Evolutionary conservation across 2,113 vertebrate genomes (phyloP).

Genomic region (Chaetura pelagica): DNA sequence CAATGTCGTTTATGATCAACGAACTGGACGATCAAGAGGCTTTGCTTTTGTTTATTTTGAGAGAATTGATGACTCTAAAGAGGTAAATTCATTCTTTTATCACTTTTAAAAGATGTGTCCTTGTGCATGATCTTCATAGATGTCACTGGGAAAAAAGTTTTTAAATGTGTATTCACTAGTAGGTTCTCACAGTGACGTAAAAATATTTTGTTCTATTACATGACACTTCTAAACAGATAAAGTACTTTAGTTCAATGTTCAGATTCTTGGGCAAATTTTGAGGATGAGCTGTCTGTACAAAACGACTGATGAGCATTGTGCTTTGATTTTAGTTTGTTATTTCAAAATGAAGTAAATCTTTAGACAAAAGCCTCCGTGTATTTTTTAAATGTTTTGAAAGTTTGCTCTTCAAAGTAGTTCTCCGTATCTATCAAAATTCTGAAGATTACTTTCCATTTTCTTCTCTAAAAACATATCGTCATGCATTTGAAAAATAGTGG

Average conservation of each 20-base stretch:
- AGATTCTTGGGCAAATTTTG: neutral
- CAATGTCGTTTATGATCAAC: conserved; percentile 94
- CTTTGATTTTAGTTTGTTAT: neutral
- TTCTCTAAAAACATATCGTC: neutral
- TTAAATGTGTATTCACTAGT: neutral
- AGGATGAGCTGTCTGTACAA: neutral
- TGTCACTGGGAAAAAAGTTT: neutral
- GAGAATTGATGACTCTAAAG: conserved; percentile 92
- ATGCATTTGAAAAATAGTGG: neutral
- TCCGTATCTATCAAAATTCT: neutral
- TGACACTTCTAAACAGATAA: neutral
- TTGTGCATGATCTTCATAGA: neutral
- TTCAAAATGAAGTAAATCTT: neutral
- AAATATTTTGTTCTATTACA: neutral
- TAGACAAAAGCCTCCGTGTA: neutral
- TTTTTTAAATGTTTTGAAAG: neutral
- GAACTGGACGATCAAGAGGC: conserved; percentile 91
- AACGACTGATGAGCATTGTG: neutral
- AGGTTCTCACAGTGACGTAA: neutral
- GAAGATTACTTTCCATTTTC: neutral
- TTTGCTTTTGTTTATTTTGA: conserved; percentile 96
- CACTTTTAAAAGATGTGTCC: neutral
- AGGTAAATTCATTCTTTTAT: conserved; percentile 77
- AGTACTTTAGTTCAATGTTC: neutral
- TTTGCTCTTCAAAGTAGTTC: neutral